phyloP scores from a whole-genome alignment of 2,113 vertebrate genomes.

The Myrmecophaga tridactyla region DNA sequence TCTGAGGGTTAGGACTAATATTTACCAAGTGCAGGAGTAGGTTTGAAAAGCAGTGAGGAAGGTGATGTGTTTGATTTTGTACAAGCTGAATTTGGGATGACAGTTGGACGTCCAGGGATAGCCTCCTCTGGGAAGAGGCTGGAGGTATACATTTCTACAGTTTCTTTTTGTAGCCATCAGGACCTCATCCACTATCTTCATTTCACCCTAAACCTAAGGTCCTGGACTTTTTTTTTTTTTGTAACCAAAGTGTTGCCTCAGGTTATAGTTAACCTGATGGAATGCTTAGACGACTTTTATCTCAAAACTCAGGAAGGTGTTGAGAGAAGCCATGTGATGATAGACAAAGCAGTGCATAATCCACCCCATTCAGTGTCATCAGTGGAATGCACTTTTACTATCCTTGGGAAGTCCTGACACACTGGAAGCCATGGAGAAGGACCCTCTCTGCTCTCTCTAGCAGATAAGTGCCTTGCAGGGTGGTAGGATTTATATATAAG shows the following conservation, averaged over 20 bases:
- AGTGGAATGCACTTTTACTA: not conserved
- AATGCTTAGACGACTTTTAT: conserved; percentile 14
- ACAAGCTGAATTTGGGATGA: not conserved
- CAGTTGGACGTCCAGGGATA: not conserved
- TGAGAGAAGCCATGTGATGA: not conserved
- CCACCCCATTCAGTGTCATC: rapidly evolving
- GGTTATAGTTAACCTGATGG: not conserved
- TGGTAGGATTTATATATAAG: conserved; percentile 14
- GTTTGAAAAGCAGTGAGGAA: not conserved
- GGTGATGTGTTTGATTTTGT: not conserved
- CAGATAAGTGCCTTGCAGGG: not conserved
- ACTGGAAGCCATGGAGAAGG: not conserved
- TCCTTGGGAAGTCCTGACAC: not conserved
- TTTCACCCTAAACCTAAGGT: not conserved
- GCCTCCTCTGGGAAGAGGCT: not conserved
- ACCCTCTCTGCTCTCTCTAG: not conserved
- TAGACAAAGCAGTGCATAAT: not conserved
- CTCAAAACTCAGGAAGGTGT: conserved; percentile 1
- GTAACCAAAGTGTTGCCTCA: not conserved
- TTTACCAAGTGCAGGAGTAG: not conserved
- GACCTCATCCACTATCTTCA: not conserved
- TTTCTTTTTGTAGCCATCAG: not conserved
- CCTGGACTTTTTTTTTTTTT: not conserved
- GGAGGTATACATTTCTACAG: too few relatives aligned
- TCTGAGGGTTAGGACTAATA: not conserved